These are phyloP conservation scores for Helobdella robusta DNA, from an alignment of 2,888 invertebrate genomes.

Conservation along the genomic window DNA sequence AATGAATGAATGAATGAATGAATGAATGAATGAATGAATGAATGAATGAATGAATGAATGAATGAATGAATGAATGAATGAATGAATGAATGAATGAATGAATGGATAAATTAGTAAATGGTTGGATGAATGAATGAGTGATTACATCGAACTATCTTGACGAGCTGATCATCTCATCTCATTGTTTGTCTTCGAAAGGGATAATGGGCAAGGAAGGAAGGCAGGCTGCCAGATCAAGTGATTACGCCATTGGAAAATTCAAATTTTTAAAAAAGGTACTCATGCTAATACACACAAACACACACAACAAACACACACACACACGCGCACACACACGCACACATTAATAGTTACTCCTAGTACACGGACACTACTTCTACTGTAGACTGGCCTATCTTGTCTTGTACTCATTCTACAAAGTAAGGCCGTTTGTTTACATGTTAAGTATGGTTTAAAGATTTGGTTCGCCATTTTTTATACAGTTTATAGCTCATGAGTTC, in stretches of 20 bases:
- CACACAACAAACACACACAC: too few relatives aligned
- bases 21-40: background rate
- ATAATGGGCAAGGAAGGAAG: constrained; percentile 57
- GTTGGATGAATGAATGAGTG: background rate
- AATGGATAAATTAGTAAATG: background rate
- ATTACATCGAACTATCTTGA: background rate
- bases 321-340: too few relatives aligned
- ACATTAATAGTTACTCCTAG: too few relatives aligned
- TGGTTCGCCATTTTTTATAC: too few relatives aligned
- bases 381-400: constrained; percentile 64
- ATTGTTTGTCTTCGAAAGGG: constrained; percentile 46
- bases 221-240: constrained; percentile 62
- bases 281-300: too few relatives aligned
- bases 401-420: constrained; percentile 75
- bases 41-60: background rate
- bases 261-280: constrained; percentile 65
- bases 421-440: constrained; percentile 34
- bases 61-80: background rate
- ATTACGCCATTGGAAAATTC: constrained; percentile 77
- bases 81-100: background rate
- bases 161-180: background rate
- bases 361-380: constrained; percentile 77
- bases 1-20: background rate
- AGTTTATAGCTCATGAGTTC: background rate
- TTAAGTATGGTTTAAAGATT: too few relatives aligned